These are phyloP conservation scores for Myiotriccus ornatus DNA, from an alignment of 2,797 vertebrate species.

Conservation along the genomic window DNA sequence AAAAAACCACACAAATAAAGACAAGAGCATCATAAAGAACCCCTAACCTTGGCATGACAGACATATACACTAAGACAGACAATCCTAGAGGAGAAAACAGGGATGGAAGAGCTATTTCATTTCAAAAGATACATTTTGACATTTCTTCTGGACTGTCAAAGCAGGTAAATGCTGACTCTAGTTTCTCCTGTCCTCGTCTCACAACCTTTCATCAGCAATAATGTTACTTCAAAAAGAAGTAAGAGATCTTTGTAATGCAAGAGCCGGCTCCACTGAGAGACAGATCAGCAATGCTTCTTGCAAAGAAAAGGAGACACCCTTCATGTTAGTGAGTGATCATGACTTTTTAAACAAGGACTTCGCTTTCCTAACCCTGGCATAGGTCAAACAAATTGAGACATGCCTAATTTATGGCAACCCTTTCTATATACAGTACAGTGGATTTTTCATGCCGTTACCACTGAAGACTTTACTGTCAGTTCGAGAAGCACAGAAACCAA, in stretches of 20 bases:
- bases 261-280: not conserved
- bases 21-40: not conserved
- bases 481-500: not conserved
- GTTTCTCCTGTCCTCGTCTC: not conserved
- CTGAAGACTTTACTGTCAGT: not conserved
- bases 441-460: not conserved
- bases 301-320: not conserved
- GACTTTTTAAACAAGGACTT: not conserved
- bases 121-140: not conserved
- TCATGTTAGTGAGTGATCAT: rapidly evolving
- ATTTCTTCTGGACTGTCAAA: not conserved
- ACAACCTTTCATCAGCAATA: not conserved
- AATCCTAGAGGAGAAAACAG: not conserved
- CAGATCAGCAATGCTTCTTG: not conserved
- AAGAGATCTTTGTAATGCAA: not conserved
- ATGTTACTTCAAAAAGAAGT: not conserved
- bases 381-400: not conserved
- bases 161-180: not conserved
- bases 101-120: not conserved
- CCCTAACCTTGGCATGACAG: not conserved
- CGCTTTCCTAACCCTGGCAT: not conserved
- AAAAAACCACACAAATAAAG: not conserved
- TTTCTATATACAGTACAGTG: not conserved
- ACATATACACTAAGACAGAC: not conserved
- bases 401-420: not conserved